A percentile compares a stretch with the other conserved stretches of the same genome.
These are phyloP conservation scores for Cyprinus carpio DNA, from an alignment of 2,113 vertebrate species.

Conservation along the genomic window DNA sequence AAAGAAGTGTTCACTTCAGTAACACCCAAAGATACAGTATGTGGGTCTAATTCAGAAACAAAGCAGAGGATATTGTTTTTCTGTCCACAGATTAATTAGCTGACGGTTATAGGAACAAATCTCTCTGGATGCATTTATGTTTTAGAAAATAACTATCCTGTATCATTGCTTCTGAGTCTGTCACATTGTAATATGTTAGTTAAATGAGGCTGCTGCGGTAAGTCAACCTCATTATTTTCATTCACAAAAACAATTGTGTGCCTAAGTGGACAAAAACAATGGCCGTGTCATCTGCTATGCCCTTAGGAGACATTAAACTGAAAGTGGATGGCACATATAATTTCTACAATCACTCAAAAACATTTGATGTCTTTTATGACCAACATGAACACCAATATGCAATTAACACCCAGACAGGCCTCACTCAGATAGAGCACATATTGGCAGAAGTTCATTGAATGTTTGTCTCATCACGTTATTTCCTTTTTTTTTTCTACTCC, in stretches of 20 bases:
- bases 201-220: constrained; percentile 18
- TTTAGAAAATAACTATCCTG: constrained; percentile 43
- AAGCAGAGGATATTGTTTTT: constrained; percentile 56
- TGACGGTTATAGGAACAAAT: constrained; percentile 66
- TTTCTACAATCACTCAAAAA: constrained; percentile 41
- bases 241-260: background rate
- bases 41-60: constrained; percentile 58
- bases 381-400: constrained; percentile 45
- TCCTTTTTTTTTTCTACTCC: background rate
- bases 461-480: constrained; percentile 33
- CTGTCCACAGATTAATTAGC: constrained; percentile 65
- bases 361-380: background rate
- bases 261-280: constrained; percentile 21
- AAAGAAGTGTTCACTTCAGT: background rate
- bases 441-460: constrained; percentile 35
- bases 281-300: background rate
- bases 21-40: background rate
- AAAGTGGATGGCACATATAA: constrained; percentile 27
- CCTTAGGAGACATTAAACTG: background rate
- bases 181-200: constrained; percentile 45
- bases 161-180: constrained; percentile 42
- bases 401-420: constrained; percentile 47
- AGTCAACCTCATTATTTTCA: constrained; percentile 1
- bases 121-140: constrained; percentile 53
- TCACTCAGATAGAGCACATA: constrained; percentile 18